Evolutionary conservation across 2,888 invertebrate genomes (phyloP), one percentile per base, ranked within the genome.

Genomic region (Limnephilus lunatus): DNA sequence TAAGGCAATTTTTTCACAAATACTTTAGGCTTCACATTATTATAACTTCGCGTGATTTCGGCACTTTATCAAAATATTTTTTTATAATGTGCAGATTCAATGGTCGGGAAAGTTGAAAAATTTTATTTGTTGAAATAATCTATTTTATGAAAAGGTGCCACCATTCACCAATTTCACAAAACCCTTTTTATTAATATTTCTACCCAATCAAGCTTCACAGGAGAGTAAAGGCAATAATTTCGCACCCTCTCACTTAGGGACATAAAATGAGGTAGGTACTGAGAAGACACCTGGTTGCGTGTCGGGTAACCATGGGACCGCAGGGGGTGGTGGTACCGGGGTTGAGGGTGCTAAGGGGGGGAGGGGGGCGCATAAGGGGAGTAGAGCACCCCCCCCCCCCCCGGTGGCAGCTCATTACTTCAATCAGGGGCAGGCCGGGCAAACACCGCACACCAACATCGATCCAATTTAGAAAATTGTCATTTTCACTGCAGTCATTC

Each of bases 261-360:
- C 81, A 81, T 53, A 53, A 87, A 68, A 35, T 35, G 39, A 89
- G 89, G 91, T 85, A 89, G 32, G 92, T 85, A 89, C n/a, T 53
- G 48, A 44, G 44, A 39, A 92, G 92, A 90, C 92, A 92, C 92
- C 89, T 90, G 92, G 85, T 85, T 68, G 89, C 91, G 91, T 91
- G 91, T 89, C 85, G 91, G 91, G 92, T 92, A 91, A 92, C 92
- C 92, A 91, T 91, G 92, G 92, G 92, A 91, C 91, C 92, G 85
- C 91, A 89, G 53, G 91, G 44, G 83, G 85, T 19, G 7, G 81
- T 31, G 87, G 32, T 39, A 30, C 11, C 2, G 86, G 68, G 81
- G 39, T 85, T n/a, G 81, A 31, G 25, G 87, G 80, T 14, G 86
- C 31, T n/a, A 30, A 80, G 87, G 82, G 82, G 82, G 82, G 81